Conservation (phyloP, 2,888 invertebrate species). For the Meta bourneti region DNA sequence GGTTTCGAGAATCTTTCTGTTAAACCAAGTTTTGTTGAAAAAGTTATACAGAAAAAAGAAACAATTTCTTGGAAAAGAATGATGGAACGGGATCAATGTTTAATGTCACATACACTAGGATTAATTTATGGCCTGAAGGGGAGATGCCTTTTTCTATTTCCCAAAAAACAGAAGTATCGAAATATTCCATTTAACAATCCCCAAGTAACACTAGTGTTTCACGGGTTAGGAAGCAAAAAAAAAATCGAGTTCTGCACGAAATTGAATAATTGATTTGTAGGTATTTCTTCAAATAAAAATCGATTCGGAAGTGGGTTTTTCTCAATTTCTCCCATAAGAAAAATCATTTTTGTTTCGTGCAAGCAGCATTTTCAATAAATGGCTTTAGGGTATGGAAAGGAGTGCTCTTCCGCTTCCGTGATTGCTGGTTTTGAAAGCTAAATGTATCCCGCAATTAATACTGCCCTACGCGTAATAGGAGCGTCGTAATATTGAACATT, state of each 20-base stretch:
- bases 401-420: not conserved
- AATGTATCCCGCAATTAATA: too few relatives aligned
- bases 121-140: not conserved
- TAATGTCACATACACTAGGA: not conserved
- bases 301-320: not conserved
- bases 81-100: not conserved
- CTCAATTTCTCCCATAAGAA: not conserved
- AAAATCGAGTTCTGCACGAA: not conserved
- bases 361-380: not conserved
- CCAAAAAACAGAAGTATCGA: not conserved
- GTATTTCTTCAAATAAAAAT: not conserved
- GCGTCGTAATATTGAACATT: too few relatives aligned
- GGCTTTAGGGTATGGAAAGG: not conserved
- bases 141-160: not conserved
- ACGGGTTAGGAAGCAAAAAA: not conserved
- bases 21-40: too few relatives aligned
- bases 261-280: not conserved
- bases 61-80: too few relatives aligned
- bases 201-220: not conserved
- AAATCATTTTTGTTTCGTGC: not conserved
- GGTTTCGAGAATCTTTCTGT: too few relatives aligned
- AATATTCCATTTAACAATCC: not conserved
- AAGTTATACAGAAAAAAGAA: too few relatives aligned
- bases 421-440: not conserved
- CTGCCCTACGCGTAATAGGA: too few relatives aligned